Percentiles rank a stretch among this genome's conserved stretches.
phyloP scores from a whole-genome alignment of 2,888 invertebrate species.

The Eristalinus sepulchralis region DNA sequence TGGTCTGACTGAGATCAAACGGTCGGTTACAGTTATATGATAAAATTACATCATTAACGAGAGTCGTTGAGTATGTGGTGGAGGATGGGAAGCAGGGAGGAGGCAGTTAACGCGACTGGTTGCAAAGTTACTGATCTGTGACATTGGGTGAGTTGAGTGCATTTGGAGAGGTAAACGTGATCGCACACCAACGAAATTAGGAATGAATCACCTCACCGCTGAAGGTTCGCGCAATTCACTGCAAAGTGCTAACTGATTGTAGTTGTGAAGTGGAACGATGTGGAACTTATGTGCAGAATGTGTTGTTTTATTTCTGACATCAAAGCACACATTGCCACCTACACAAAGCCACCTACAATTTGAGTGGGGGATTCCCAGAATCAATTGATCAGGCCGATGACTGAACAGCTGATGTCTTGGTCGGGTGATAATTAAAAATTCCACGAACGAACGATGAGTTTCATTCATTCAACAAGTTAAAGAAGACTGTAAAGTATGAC shows the following conservation, averaged over 20 bases:
- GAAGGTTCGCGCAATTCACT: background rate
- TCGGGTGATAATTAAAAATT: no score
- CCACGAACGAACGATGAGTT: no score
- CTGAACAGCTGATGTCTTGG: no score
- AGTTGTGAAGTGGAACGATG: background rate
- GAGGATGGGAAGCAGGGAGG: background rate
- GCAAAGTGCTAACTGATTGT: background rate
- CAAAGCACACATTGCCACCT: no score
- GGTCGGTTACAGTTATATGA: background rate
- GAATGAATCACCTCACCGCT: background rate
- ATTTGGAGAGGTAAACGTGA: background rate
- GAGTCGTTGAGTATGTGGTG: background rate
- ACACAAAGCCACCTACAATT: no score
- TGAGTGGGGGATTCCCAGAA: no score
- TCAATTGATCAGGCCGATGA: no score
- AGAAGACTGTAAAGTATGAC: no score
- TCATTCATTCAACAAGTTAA: no score
- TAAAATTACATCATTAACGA: constrained; percentile 35
- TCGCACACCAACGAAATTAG: background rate
- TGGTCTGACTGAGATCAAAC: constrained; percentile 31
- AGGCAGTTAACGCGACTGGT: background rate
- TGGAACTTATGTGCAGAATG: background rate
- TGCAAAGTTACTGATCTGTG: constrained; percentile 12
- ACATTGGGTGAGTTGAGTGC: constrained; percentile 9
- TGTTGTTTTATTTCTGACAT: background rate